A percentile compares a stretch with the other conserved stretches of the same genome.
phyloP scores from a whole-genome alignment of 2,797 vertebrate genomes.

The Danionella dracula region DNA sequence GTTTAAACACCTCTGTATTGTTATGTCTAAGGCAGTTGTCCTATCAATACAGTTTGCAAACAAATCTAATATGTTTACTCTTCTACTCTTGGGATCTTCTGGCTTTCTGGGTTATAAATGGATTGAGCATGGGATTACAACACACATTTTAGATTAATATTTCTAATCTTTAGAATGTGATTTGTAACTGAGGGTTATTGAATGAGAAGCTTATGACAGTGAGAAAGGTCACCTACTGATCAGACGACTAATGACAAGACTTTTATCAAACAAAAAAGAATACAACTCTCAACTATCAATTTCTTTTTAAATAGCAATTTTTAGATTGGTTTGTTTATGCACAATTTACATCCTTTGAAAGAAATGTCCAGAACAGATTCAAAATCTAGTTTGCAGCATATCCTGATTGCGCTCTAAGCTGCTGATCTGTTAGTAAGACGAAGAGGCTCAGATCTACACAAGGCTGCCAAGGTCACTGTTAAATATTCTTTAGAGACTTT shows the following conservation, averaged over 20 bases:
- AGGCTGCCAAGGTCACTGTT: background rate
- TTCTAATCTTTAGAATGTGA: conserved; percentile 72
- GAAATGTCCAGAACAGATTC: background rate
- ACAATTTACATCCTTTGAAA: no score
- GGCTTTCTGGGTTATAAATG: background rate
- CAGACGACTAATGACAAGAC: no score
- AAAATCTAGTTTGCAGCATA: background rate
- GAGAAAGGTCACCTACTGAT: no score
- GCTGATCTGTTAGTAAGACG: conserved; percentile 6
- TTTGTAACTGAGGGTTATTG: conserved; percentile 62
- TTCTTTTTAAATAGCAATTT: no score
- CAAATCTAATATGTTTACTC: background rate
- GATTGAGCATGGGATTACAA: conserved; percentile 56
- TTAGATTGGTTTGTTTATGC: no score
- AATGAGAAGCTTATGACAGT: no score
- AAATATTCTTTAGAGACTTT: conserved; percentile 28
- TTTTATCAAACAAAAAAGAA: no score
- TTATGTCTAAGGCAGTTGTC: no score
- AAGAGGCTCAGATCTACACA: background rate
- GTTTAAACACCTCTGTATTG: no score
- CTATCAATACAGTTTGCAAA: background rate
- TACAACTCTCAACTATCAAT: no score
- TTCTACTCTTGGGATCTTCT: background rate
- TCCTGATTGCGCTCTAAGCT: background rate
- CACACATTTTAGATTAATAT: conserved; percentile 76